phyloP scores from a whole-genome alignment of 1,140 invertebrate genomes.

The Eumaeus atala region DNA sequence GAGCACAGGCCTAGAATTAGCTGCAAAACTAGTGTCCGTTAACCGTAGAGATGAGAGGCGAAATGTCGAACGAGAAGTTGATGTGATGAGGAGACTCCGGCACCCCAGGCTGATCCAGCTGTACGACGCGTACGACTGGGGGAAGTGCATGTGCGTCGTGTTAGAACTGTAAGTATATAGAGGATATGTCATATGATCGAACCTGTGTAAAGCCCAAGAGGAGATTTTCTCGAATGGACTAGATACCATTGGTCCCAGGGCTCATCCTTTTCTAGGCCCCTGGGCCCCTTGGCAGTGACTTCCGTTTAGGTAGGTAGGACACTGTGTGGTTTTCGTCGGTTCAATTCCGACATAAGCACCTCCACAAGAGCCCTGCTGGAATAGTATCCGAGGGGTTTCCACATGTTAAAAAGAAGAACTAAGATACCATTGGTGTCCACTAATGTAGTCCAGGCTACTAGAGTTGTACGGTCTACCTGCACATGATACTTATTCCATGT shows the following conservation, averaged over 20 bases:
- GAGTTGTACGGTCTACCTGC: no score
- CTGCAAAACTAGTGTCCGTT: conserved; percentile 94
- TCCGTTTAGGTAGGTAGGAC: no score
- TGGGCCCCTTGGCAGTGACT: no score
- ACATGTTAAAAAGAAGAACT: no score
- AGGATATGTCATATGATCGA: conserved; percentile 67
- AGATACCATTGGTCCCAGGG: no score
- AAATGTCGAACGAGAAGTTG: conserved; percentile 95
- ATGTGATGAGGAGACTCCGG: conserved; percentile 95
- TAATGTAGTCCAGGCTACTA: no score
- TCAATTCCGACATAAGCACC: no score
- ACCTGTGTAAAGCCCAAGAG: neutral
- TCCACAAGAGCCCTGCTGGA: neutral
- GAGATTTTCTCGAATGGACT: neutral
- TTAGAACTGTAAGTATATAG: conserved; percentile 92
- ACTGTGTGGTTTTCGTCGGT: no score
- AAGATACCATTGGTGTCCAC: no score
- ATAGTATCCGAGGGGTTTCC: neutral
- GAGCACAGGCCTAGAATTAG: conserved; percentile 84
- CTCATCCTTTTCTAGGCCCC: no score
- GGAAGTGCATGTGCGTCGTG: conserved; percentile 94
- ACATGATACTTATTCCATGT: no score
- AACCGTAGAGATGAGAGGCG: conserved; percentile 88
- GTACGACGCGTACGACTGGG: conserved; percentile 95
- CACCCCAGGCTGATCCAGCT: conserved; percentile 96